Evolutionary conservation across 2,113 vertebrate species (phyloP).

Genomic region (Pomatostomus ruficeps): DNA sequence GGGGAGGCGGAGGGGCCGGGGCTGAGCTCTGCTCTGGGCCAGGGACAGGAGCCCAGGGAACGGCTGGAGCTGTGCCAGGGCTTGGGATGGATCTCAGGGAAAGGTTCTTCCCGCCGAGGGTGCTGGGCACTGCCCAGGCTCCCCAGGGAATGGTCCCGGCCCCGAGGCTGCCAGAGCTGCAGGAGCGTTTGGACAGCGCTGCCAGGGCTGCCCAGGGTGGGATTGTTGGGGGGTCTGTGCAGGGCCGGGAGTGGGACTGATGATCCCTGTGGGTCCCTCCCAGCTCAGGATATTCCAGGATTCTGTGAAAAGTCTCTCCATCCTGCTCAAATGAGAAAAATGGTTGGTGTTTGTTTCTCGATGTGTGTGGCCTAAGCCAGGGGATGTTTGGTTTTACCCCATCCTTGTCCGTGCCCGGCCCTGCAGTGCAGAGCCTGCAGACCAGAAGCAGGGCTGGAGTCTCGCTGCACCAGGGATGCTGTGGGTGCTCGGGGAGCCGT

Average conservation of each 20-base stretch:
- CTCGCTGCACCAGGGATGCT: background rate
- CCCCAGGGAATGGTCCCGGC: background rate
- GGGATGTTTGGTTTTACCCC: background rate
- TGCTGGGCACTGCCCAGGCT: background rate
- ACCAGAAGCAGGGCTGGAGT: background rate
- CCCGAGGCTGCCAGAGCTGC: background rate
- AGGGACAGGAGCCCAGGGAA: background rate
- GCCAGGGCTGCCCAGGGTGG: background rate
- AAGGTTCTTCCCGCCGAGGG: background rate
- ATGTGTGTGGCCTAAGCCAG: background rate
- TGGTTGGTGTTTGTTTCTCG: background rate
- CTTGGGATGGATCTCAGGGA: background rate
- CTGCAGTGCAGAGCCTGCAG: background rate
- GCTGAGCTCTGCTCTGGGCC: background rate
- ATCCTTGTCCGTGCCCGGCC: background rate
- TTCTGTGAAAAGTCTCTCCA: background rate
- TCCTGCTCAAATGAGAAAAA: background rate
- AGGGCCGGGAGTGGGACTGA: rapidly evolving
- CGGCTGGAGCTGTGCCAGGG: background rate
- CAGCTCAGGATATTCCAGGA: background rate
- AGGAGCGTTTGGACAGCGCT: background rate
- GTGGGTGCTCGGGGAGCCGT: rapidly evolving
- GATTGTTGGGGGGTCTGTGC: background rate
- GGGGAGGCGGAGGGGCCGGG: background rate
- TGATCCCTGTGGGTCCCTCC: background rate